Base-by-base conservation (phyloP, 2,888 invertebrate species). In the Pyrochroa serraticornis region DNA sequence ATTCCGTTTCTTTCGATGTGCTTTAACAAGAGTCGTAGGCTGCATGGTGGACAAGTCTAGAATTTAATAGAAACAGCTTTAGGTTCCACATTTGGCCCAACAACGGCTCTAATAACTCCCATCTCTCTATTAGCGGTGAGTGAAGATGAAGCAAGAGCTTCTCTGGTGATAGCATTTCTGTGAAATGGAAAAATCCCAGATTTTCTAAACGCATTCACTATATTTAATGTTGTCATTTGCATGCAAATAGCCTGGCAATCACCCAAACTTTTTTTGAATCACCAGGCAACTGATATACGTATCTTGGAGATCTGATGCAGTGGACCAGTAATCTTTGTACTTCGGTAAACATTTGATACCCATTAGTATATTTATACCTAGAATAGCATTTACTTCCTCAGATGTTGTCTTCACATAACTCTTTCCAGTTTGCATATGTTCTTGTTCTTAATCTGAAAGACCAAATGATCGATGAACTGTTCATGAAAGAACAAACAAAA, bases 241-340 rank as follows among this genome's bases (percentile, higher is more conserved):
- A 22, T 22, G 22, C 5, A 22, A 22, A 22, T 22, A 5, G 2
- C 22, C 22, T 22, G 65, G 45, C 7, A 65, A 45, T 60, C 61
- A 67, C 13, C 64, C 36, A 50, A 65, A 68, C 43, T 64, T 46
- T 41, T 63, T 63, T 22, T 58, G 31, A 34, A 50, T 33, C 62
- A 65, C 66, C n/a, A 66, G 34, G 30, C 42, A 36, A 31, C 50
- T 39, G 48, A 69, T 66, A 46, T 35, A 63, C n/a, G 32, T 7
- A 32, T 63, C 60, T 9, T 58, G 53, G 22, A 68, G 49, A 41
- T 52, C 57, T 49, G 52, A 46, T 9, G 52, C 45, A 41, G 36
- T 50, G 6, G 56, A 60, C 66, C 66, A 66, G 47, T 66, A 64
- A 44, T 65, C 60, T 32, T 58, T 59, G 35, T 66, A 65, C 54